These are phyloP conservation scores for Brachionus asplanchnoidis DNA, from an alignment of 1,140 invertebrate genomes.

Conservation along the genomic window DNA sequence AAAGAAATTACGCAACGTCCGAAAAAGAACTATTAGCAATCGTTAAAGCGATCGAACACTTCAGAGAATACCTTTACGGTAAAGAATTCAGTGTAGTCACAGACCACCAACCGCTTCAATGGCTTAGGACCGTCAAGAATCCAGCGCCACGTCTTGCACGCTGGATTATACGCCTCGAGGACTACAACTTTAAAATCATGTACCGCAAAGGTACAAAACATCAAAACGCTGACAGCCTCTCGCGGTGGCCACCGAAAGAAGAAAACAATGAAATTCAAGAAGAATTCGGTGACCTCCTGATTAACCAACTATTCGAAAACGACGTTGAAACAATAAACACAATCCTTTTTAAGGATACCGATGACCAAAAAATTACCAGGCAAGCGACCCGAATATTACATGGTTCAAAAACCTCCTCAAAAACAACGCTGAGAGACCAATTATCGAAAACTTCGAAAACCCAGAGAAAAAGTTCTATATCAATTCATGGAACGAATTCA, in stretches of 20 bases:
- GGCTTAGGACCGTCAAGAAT: slow-evolving; percentile 53
- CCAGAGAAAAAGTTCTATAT: too few relatives aligned
- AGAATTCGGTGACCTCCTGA: neutral
- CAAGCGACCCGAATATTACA: too few relatives aligned
- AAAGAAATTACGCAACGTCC: slow-evolving; percentile 56
- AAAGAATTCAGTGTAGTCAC: slow-evolving; percentile 59
- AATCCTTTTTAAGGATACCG: neutral
- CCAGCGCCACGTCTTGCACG: slow-evolving; percentile 50
- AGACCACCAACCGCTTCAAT: slow-evolving; percentile 58
- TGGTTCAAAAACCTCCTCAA: too few relatives aligned
- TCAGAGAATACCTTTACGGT: slow-evolving; percentile 58
- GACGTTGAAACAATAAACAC: neutral
- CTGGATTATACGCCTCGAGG: slow-evolving; percentile 22
- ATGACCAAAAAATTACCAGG: neutral
- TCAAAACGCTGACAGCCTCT: neutral
- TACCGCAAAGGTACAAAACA: neutral
- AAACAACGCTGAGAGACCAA: too few relatives aligned
- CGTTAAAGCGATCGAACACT: slow-evolving; percentile 57
- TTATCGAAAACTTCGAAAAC: too few relatives aligned
- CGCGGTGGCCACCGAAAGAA: neutral
- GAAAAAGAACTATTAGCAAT: slow-evolving; percentile 61
- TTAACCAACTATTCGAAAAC: neutral
- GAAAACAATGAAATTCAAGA: neutral
- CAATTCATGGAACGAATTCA: too few relatives aligned
- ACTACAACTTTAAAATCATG: neutral